These are phyloP conservation scores for Agelastica alni DNA, from an alignment of 2,888 invertebrate genomes.

Conservation along the genomic window DNA sequence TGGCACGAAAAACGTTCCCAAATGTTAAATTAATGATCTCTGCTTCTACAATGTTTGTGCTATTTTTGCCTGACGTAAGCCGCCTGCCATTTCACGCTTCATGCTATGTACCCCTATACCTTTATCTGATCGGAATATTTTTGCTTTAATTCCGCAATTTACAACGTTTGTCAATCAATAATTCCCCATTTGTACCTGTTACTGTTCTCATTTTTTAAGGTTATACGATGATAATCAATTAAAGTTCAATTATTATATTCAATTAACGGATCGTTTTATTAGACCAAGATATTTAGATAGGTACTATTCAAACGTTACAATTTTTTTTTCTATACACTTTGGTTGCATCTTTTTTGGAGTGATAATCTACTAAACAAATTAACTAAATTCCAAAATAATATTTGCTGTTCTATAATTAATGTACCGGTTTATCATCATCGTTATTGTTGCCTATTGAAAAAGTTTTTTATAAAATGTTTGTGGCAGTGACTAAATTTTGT, in stretches of 20 bases:
- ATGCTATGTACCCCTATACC: slow-evolving; percentile 2
- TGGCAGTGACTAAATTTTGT: background rate
- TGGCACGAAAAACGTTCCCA: slow-evolving; percentile 4
- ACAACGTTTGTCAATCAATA: no score
- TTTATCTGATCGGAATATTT: background rate
- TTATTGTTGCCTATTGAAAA: no score
- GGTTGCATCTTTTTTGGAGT: background rate
- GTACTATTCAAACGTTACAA: no score
- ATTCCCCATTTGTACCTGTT: no score
- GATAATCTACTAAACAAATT: no score
- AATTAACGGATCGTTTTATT: background rate
- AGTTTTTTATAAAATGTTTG: background rate
- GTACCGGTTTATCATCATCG: no score
- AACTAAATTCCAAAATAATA: no score
- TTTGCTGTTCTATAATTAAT: no score
- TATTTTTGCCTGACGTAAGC: background rate
- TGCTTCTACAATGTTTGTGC: slow-evolving; percentile 4
- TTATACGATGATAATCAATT: no score
- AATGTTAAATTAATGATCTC: background rate
- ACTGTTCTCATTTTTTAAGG: no score
- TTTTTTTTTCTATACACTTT: background rate
- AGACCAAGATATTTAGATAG: background rate
- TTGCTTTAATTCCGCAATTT: slow-evolving; percentile 1
- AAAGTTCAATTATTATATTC: no score
- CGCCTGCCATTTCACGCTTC: slow-evolving; percentile 13